Percentiles rank a stretch among this genome's conserved stretches.
phyloP scores from a whole-genome alignment of 2,888 invertebrate species.

The Crocallis elinguaria region DNA sequence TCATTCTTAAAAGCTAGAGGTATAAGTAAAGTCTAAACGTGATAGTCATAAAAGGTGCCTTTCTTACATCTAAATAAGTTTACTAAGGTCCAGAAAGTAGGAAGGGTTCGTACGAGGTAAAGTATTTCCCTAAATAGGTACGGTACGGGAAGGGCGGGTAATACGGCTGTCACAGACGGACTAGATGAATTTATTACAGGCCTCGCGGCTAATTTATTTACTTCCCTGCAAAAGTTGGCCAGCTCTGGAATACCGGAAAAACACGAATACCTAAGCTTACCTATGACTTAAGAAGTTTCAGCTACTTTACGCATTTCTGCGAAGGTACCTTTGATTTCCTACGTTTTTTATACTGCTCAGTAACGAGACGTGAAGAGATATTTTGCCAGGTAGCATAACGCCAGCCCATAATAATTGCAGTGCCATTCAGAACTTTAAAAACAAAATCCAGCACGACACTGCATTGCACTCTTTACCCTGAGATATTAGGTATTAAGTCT shows the following conservation, averaged over 20 bases:
- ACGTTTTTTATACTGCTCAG: background rate
- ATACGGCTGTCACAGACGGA: conserved; percentile 37
- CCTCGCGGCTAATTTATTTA: conserved; percentile 38
- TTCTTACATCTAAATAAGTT: conserved; percentile 12
- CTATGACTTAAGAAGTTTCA: too few relatives aligned
- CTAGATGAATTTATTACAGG: conserved; percentile 40
- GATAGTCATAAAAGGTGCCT: conserved; percentile 21
- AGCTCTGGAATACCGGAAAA: conserved; percentile 17
- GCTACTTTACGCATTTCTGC: background rate
- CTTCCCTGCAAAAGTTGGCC: conserved; percentile 28
- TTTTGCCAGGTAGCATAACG: too few relatives aligned
- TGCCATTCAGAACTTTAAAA: too few relatives aligned
- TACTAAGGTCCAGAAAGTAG: conserved; percentile 15
- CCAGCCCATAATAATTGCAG: too few relatives aligned
- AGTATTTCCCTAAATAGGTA: conserved; percentile 33
- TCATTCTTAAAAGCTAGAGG: too few relatives aligned
- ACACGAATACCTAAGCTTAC: conserved; percentile 16
- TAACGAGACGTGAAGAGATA: too few relatives aligned
- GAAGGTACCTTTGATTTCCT: background rate
- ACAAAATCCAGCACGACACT: too few relatives aligned
- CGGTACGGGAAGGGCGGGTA: conserved; percentile 30
- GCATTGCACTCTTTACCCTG: too few relatives aligned
- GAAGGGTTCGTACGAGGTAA: conserved; percentile 20
- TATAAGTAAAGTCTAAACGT: background rate
- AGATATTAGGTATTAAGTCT: too few relatives aligned